Conservation (phyloP, 2,888 invertebrate genomes). For the Lamellibrachia satsuma region DNA sequence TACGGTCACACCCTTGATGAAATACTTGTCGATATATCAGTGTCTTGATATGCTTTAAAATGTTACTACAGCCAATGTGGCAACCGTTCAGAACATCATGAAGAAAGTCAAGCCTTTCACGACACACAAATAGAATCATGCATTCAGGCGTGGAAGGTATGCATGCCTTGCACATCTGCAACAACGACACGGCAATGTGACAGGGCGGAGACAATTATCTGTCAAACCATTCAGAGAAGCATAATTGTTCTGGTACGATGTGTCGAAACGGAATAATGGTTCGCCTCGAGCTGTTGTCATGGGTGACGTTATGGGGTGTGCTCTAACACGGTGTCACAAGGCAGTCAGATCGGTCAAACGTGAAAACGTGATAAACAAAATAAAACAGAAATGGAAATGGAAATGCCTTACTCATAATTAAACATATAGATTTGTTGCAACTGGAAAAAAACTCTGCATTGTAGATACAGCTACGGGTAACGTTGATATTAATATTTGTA, state of each 20-base stretch:
- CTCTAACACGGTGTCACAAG: neutral
- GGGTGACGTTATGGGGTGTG: neutral
- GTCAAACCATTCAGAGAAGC: neutral
- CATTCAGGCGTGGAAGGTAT: neutral
- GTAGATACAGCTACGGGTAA: neutral
- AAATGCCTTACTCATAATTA: neutral
- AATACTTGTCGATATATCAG: neutral
- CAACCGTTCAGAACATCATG: neutral
- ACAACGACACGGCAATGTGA: neutral
- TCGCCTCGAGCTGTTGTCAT: neutral
- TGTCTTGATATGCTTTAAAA: neutral
- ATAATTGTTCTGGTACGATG: neutral
- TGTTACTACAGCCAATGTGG: neutral
- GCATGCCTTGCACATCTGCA: neutral
- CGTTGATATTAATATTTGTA: neutral
- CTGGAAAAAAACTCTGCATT: neutral
- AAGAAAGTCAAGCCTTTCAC: neutral
- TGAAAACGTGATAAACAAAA: neutral
- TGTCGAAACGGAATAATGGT: neutral
- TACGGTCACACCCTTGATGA: neutral
- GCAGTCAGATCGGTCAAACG: neutral
- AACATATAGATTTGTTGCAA: neutral
- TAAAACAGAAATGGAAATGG: neutral
- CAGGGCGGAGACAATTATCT: neutral
- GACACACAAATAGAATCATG: neutral